Evolutionary conservation across 2,888 invertebrate genomes (phyloP), one percentile per base, ranked within the genome.

Genomic region (Epinotia ramella): DNA sequence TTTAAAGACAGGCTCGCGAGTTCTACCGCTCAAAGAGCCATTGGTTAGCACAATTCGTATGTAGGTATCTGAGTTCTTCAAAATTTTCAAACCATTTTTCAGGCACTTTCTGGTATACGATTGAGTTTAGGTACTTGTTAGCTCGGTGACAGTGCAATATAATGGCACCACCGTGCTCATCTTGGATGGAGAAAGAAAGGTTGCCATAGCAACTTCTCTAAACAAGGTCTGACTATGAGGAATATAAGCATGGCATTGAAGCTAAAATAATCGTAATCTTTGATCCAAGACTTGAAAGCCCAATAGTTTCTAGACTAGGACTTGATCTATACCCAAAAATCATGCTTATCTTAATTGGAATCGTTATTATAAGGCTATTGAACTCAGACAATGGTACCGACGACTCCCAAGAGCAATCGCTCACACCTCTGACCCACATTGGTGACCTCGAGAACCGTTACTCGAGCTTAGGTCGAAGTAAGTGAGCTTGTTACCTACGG

Each of bases 401-500:
- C 69, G 64, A 67, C 13, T 60, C 75, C 49, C 70, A 73, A 53
- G 49, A 65, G 56, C 62, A 60, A 68, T 73, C 67, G 18, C 60
- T 46, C 66, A 66, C 71, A 72, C 70, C 56, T 76, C 71, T 67
- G 76, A 71, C 76, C 76, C 76, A 76, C 71, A 72, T 76, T 56
- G 70, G 49, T 72, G 76, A 76, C 72, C 72, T 72, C 71, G 59
- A 56, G 65, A 71, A 67, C 66, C 71, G 71, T 71, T 76, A 64
- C 7, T n/a, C 56, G 56, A 69, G 69, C 69, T 46, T 60, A 68
- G 67, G 46, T 12, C 28, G 33, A 3, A 24, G 33, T 44, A 44
- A 44, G 59, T 68, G 44, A 18, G 67, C 56, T 28, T 67, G 56
- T 57, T 57, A 11, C 5, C 46, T 69, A 60, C 69, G 46, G 69